Conservation (phyloP, 2,888 invertebrate genomes). For the Drosophila anomelani region DNA sequence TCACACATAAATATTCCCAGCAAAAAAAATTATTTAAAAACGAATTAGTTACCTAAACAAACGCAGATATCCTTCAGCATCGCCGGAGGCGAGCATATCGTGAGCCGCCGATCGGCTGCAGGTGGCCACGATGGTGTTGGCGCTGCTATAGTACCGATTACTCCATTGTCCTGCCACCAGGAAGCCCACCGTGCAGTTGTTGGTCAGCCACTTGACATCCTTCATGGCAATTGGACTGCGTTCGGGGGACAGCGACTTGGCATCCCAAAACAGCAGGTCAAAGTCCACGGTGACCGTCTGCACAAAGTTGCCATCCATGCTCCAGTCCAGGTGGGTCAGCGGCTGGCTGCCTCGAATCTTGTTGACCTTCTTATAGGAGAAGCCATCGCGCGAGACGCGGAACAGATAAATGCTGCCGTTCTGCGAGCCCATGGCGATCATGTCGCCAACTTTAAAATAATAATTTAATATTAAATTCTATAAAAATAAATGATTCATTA, state of each 20-base stretch:
- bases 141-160: slow-evolving; percentile 94
- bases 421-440: slow-evolving; percentile 95
- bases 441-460: slow-evolving; percentile 89
- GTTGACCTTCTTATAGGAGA: slow-evolving; percentile 94
- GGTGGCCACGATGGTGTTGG: slow-evolving; percentile 92
- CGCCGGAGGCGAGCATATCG: slow-evolving; percentile 93
- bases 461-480: background rate
- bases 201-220: slow-evolving; percentile 95
- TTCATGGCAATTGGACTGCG: slow-evolving; percentile 96
- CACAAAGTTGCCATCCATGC: slow-evolving; percentile 93
- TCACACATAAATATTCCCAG: too few species aligned
- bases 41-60: slow-evolving; percentile 89
- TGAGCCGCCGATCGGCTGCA: slow-evolving; percentile 93
- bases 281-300: slow-evolving; percentile 96
- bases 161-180: slow-evolving; percentile 96
- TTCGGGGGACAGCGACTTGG: slow-evolving; percentile 93
- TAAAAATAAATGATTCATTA: background rate
- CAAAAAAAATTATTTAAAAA: rapidly evolving
- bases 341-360: slow-evolving; percentile 94
- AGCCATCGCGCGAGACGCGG: slow-evolving; percentile 94
- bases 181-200: slow-evolving; percentile 94
- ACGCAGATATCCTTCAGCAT: slow-evolving; percentile 94
- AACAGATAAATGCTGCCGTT: slow-evolving; percentile 93
- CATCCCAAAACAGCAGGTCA: slow-evolving; percentile 95
- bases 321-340: slow-evolving; percentile 95